Percentiles rank a stretch among this genome's conserved stretches.
Conservation (phyloP, 2,797 vertebrate species). For the Spinus olivaceus region DNA sequence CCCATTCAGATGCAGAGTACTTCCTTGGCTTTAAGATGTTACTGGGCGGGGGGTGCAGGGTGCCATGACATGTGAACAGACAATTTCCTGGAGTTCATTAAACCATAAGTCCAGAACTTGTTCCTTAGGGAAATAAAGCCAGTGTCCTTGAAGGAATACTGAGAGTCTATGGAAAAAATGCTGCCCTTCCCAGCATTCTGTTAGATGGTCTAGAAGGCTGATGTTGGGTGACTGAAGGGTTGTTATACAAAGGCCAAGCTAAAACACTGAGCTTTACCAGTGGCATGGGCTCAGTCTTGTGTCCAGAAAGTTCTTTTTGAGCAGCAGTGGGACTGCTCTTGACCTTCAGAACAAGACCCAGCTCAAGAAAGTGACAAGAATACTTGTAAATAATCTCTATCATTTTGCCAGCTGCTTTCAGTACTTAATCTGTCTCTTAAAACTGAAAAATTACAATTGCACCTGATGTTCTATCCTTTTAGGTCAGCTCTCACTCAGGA, state of each 20-base stretch:
- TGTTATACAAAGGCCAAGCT: neutral
- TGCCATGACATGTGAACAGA: neutral
- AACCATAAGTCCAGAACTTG: neutral
- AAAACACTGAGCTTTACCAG: neutral
- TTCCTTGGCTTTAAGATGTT: neutral
- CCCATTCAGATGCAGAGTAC: neutral
- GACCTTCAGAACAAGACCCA: constrained; percentile 17
- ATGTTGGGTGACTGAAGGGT: neutral
- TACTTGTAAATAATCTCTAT: constrained; percentile 37
- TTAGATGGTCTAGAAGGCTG: neutral
- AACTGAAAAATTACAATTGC: constrained; percentile 58
- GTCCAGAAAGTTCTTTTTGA: neutral
- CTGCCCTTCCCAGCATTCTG: neutral
- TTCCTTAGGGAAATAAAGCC: neutral
- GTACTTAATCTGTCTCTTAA: constrained; percentile 63
- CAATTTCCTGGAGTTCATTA: neutral
- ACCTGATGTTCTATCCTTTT: constrained; percentile 44
- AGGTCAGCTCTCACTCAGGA: constrained; percentile 1
- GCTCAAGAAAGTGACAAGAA: neutral
- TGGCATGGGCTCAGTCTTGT: neutral
- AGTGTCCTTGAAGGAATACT: neutral
- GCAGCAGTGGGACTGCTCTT: neutral
- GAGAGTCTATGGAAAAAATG: neutral
- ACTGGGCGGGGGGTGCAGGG: rapidly evolving
- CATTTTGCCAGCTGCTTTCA: constrained; percentile 45